Conservation (phyloP, 92 coral and sea anemone genomes). For the Meandrina meandrites region DNA sequence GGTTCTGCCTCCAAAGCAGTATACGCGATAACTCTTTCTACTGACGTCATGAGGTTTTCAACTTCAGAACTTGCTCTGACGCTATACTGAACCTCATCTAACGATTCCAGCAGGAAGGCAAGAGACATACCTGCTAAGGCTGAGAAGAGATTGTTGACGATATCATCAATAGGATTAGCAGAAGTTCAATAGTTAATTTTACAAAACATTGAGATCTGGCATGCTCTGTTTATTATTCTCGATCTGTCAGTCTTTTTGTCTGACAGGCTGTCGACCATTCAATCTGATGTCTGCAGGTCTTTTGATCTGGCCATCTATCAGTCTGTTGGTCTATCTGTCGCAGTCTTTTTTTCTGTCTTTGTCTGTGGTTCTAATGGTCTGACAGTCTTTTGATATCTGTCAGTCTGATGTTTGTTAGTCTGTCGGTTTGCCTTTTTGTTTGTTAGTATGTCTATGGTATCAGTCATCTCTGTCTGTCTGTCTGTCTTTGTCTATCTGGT, state of each 20-base stretch:
- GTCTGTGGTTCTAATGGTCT: background rate
- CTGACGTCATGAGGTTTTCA: conserved; percentile 47
- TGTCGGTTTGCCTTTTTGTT: background rate
- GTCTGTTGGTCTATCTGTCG: no score
- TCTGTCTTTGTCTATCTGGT: background rate
- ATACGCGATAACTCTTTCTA: conserved; percentile 37
- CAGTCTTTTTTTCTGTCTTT: no score
- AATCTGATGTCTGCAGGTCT: no score
- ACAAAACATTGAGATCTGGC: background rate
- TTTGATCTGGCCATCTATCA: no score
- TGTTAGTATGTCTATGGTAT: background rate
- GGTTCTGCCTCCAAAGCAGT: conserved; percentile 31
- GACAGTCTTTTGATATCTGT: background rate
- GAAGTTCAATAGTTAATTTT: background rate
- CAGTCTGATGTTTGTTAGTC: background rate
- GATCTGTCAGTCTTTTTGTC: background rate
- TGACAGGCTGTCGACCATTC: background rate
- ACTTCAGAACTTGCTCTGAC: conserved; percentile 17
- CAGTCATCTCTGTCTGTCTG: background rate
- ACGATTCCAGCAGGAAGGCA: conserved; percentile 9
- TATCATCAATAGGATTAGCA: background rate
- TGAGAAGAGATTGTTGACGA: background rate
- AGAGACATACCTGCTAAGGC: conserved; percentile 35
- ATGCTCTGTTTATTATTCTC: background rate
- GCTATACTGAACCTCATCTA: conserved; percentile 14